Conservation (phyloP, 2,888 invertebrate genomes). For the Scrobipalpa atriplicella region DNA sequence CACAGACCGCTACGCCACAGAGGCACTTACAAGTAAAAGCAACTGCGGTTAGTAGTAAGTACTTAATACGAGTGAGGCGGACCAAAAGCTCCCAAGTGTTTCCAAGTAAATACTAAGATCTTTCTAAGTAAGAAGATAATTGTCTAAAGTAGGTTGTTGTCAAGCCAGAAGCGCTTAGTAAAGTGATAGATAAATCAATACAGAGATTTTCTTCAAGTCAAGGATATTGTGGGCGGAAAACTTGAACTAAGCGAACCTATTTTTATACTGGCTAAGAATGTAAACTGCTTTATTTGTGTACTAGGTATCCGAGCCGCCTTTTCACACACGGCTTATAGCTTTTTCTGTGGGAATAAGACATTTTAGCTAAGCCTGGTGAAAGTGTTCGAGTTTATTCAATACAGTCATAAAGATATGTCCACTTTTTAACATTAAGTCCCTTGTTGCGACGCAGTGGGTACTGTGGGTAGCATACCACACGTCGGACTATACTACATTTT, state of each 20-base stretch:
- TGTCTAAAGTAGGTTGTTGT: neutral
- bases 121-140: neutral
- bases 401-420: too few species aligned
- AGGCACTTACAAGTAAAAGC: too few species aligned
- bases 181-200: constrained; percentile 1
- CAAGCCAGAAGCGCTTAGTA: neutral
- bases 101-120: neutral
- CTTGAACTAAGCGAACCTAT: neutral
- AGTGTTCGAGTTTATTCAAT: too few species aligned
- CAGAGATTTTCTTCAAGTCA: neutral
- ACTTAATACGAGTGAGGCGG: neutral
- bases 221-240: neutral
- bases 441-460: too few species aligned
- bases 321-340: too few species aligned
- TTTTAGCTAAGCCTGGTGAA: too few species aligned
- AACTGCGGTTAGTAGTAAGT: neutral
- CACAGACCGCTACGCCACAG: neutral
- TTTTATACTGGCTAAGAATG: neutral
- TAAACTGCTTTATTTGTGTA: neutral
- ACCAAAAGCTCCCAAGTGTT: constrained; percentile 1
- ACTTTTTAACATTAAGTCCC: too few species aligned
- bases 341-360: too few species aligned
- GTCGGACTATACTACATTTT: too few species aligned
- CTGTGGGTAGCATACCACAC: too few species aligned
- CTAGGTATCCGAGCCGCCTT: too few species aligned